Conservation (phyloP, 2,113 vertebrate species). For the Hoplias malabaricus region DNA sequence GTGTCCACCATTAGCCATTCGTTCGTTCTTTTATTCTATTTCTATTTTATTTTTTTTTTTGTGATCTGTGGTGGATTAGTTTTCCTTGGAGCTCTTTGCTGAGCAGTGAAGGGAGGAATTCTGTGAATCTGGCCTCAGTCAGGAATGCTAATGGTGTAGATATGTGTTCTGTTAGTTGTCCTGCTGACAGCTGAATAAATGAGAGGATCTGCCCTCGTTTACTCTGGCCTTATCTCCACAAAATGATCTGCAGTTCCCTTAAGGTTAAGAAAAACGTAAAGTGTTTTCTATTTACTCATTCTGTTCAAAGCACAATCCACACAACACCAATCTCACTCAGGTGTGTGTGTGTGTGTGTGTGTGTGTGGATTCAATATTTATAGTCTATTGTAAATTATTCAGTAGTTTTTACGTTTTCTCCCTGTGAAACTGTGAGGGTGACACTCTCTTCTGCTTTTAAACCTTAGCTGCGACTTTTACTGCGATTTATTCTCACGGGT, state of each 20-base stretch:
- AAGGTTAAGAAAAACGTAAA: too few species aligned
- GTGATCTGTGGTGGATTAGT: constrained; percentile 22
- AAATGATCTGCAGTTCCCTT: not conserved
- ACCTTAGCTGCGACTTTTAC: not conserved
- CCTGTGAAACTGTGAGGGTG: not conserved
- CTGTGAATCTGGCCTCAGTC: not conserved
- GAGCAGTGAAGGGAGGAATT: not conserved
- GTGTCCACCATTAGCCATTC: not conserved
- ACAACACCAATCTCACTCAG: too few species aligned
- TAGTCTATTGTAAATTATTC: not conserved
- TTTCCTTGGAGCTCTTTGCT: not conserved
- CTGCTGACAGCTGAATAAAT: not conserved
- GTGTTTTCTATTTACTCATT: too few species aligned
- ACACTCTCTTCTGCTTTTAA: not conserved
- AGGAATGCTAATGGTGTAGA: constrained; percentile 5
- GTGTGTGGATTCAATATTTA: not conserved
- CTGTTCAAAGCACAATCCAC: not conserved
- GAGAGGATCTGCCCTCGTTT: not conserved
- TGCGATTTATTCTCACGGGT: not conserved
- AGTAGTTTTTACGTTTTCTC: not conserved
- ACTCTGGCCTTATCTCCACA: not conserved
- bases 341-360: not conserved
- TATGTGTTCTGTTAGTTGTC: not conserved
- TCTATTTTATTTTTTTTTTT: not conserved
- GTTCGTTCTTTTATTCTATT: not conserved